Conservation (phyloP, 2,113 vertebrate genomes). For the Calidris pygmaea region DNA sequence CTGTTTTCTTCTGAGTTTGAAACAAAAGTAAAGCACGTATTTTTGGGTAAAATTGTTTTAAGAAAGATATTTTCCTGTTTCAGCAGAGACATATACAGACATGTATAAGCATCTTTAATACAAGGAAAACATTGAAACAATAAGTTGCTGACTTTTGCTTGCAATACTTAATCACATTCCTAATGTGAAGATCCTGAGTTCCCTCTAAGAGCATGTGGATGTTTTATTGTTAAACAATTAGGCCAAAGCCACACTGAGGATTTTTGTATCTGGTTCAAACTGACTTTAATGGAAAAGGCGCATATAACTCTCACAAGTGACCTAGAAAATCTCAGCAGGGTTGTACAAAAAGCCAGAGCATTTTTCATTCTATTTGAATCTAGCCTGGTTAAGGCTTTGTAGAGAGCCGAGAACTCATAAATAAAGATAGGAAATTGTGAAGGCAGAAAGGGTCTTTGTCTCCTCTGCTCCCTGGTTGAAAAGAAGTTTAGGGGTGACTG, state of each 20-base stretch:
- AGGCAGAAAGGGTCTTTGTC: background rate
- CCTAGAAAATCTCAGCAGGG: background rate
- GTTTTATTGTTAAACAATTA: constrained; percentile 9
- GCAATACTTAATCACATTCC: background rate
- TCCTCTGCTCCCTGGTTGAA: background rate
- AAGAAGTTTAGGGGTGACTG: background rate
- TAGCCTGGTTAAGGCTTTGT: background rate
- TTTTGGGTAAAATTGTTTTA: background rate
- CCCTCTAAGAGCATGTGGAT: background rate
- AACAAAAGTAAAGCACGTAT: background rate
- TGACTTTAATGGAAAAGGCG: constrained; percentile 9
- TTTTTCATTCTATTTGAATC: background rate
- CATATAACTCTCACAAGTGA: background rate
- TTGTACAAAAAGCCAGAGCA: background rate
- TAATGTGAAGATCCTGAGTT: background rate
- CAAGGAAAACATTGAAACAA: background rate
- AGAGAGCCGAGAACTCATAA: background rate
- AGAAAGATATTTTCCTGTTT: background rate
- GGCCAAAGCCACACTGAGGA: background rate
- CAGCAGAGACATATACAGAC: background rate
- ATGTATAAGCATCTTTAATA: background rate
- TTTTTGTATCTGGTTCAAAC: background rate
- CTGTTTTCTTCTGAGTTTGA: background rate
- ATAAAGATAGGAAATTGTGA: background rate
- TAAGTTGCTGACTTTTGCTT: background rate